phyloP scores from a whole-genome alignment of 37 sponge, comb jelly and placozoan species.

The Beroe forskalii region DNA sequence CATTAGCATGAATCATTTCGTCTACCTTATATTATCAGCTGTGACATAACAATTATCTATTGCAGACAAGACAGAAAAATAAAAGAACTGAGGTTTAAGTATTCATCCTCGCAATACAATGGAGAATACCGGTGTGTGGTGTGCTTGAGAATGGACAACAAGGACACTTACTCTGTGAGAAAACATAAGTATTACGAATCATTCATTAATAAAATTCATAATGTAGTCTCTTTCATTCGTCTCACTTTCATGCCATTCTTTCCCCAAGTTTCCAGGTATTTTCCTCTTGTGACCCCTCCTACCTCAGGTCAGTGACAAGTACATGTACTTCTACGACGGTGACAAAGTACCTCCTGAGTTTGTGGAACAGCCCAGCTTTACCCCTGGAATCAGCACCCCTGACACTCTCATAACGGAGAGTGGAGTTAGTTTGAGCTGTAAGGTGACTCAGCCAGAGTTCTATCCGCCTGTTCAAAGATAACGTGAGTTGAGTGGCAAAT shows the following conservation, averaged over 20 bases:
- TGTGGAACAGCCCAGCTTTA: background rate
- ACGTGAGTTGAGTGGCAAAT: constrained; percentile 54
- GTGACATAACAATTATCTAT: too few species aligned
- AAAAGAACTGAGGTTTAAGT: background rate
- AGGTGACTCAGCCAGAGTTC: constrained; percentile 5
- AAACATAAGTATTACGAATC: too few species aligned
- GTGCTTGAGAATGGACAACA: background rate
- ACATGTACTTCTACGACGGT: constrained; percentile 41
- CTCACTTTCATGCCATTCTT: too few species aligned
- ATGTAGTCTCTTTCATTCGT: too few species aligned
- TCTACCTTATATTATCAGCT: too few species aligned
- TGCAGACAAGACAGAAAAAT: too few species aligned
- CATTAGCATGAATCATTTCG: too few species aligned
- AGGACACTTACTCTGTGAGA: background rate
- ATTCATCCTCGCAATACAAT: constrained; percentile 12
- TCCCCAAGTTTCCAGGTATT: too few species aligned
- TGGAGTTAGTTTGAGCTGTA: background rate
- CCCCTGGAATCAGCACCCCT: background rate
- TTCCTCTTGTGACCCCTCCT: too few species aligned
- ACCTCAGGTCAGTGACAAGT: constrained; percentile 61
- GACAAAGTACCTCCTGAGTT: background rate
- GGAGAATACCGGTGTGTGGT: constrained; percentile 37
- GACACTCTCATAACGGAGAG: background rate
- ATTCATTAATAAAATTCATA: too few species aligned
- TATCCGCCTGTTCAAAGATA: constrained; percentile 49